These are phyloP conservation scores for Adelphocoris suturalis DNA, from an alignment of 2,888 invertebrate genomes.

Conservation along the genomic window DNA sequence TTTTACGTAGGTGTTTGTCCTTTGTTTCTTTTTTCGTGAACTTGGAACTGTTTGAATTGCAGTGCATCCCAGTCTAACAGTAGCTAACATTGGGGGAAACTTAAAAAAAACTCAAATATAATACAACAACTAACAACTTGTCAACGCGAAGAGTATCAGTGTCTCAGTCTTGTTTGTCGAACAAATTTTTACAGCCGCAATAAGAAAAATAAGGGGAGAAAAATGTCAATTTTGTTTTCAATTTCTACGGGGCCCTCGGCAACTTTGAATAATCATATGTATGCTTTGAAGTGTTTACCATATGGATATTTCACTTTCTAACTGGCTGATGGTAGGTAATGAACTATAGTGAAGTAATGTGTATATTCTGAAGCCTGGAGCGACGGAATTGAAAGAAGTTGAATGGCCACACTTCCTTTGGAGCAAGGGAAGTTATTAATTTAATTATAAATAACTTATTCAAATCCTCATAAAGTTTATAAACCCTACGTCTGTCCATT, in stretches of 20 bases:
- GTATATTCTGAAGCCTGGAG: too few species aligned
- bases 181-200: not conserved
- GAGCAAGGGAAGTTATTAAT: too few species aligned
- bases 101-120: not conserved
- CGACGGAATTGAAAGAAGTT: too few species aligned
- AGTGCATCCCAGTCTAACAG: not conserved
- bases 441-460: too few species aligned
- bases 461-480: too few species aligned
- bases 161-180: not conserved
- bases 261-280: not conserved
- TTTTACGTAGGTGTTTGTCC: not conserved
- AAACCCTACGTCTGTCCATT: too few species aligned
- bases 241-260: conserved; percentile 9
- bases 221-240: conserved; percentile 32
- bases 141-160: not conserved
- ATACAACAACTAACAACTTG: conserved; percentile 27
- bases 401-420: too few species aligned
- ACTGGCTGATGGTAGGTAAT: too few species aligned
- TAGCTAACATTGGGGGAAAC: not conserved
- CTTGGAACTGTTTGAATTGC: not conserved
- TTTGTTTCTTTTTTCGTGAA: not conserved
- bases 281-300: not conserved
- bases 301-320: not conserved
- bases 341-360: too few species aligned
- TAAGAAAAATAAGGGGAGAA: not conserved